Conservation (phyloP, 2,888 invertebrate species). For the Herminia tarsipennalis region DNA sequence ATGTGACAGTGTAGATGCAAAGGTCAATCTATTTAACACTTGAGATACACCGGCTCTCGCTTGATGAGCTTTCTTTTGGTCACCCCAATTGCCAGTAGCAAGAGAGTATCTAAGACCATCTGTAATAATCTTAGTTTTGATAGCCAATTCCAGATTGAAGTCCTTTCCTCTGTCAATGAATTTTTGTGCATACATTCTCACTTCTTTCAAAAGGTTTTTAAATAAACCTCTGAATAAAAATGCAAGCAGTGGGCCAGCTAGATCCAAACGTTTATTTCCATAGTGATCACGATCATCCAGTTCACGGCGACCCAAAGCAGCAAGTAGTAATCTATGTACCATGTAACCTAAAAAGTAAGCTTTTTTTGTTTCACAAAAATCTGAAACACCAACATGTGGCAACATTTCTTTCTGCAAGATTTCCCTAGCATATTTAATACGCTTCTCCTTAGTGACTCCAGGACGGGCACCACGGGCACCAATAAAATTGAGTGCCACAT, state of each 20-base stretch:
- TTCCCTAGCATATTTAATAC: conserved; percentile 99
- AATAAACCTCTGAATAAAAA: conserved; percentile 98
- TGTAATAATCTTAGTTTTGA: conserved; percentile 99
- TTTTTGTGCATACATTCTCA: conserved; percentile 99
- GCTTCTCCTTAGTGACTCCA: conserved; percentile 99
- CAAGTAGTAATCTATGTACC: conserved; percentile 98
- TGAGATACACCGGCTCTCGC: conserved; percentile 98
- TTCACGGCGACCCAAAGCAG: conserved; percentile 97
- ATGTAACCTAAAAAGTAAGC: conserved; percentile 99
- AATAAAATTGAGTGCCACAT: conserved; percentile 99
- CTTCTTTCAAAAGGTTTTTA: conserved; percentile 98
- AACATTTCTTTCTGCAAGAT: conserved; percentile 99
- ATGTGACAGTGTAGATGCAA: conserved; percentile 99
- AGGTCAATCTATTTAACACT: conserved; percentile 99
- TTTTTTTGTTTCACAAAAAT: conserved; percentile 99
- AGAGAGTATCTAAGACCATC: conserved; percentile 99
- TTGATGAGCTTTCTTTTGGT: conserved; percentile 99
- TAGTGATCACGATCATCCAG: conserved; percentile 99
- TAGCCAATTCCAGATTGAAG: conserved; percentile 98
- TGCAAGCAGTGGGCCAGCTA: conserved; percentile 98
- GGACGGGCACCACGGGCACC: conserved; percentile 98
- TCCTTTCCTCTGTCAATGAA: conserved; percentile 99
- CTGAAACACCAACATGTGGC: conserved; percentile 99
- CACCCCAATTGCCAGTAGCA: conserved; percentile 99
- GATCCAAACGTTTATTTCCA: conserved; percentile 98